Evolutionary conservation across 1,140 invertebrate species (phyloP).

Genomic region (Diuraphis noxia): DNA sequence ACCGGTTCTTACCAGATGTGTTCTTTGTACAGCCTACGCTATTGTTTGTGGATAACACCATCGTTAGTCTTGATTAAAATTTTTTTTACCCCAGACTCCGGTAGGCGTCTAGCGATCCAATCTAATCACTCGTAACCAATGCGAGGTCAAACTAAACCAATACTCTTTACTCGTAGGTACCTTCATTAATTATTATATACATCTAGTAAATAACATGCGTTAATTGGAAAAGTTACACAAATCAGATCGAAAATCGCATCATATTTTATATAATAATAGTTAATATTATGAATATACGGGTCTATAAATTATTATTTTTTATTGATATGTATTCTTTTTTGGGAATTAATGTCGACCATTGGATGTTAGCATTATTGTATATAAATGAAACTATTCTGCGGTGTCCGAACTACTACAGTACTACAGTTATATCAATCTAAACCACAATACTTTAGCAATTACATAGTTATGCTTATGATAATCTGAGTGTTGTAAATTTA

Average conservation of each 20-base stretch:
- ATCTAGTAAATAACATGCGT: neutral
- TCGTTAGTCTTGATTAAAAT: neutral
- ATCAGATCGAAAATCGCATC: neutral
- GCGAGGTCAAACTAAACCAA: neutral
- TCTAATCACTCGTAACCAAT: neutral
- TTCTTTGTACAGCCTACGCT: neutral
- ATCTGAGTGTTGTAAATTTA: neutral
- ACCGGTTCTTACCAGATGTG: constrained; percentile 13
- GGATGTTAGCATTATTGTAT: neutral
- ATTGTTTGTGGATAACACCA: constrained; percentile 34
- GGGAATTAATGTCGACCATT: neutral
- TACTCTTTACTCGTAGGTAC: neutral
- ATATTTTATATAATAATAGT: neutral
- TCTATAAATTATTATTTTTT: neutral
- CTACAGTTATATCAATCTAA: neutral
- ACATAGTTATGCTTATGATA: neutral
- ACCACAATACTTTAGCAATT: neutral
- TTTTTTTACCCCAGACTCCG: neutral
- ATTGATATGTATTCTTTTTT: neutral
- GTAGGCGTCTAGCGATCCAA: constrained; percentile 15
- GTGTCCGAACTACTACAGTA: neutral
- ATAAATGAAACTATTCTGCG: neutral
- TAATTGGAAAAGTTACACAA: neutral
- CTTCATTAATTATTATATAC: neutral
- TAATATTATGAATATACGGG: too few species aligned